phyloP scores from a whole-genome alignment of 2,797 vertebrate genomes.

The Otus scops region DNA sequence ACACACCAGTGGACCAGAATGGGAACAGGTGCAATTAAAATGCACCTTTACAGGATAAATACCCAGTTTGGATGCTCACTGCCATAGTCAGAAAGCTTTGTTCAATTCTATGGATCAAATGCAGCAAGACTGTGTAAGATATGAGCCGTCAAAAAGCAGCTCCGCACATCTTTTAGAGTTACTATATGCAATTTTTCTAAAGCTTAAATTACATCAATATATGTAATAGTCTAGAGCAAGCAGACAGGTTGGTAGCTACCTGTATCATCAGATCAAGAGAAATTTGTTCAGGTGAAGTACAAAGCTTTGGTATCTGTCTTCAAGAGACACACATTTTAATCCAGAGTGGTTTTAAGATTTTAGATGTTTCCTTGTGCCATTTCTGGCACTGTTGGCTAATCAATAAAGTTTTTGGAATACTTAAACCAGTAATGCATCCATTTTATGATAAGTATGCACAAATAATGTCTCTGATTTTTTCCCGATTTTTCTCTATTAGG shows the following conservation, averaged over 20 bases:
- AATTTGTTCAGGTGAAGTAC: not conserved
- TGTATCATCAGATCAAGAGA: not conserved
- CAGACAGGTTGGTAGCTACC: not conserved
- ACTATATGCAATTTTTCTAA: not conserved
- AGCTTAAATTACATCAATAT: not conserved
- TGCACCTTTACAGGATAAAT: not conserved
- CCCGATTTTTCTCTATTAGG: not conserved
- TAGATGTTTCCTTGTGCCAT: not conserved
- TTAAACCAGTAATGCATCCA: not conserved
- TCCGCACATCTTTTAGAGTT: too few relatives aligned
- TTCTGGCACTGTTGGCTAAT: not conserved
- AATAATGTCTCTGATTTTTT: not conserved
- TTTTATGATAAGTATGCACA: not conserved
- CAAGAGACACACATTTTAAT: not conserved
- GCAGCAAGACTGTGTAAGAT: fast-evolving
- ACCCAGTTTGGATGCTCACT: not conserved
- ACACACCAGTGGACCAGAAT: not conserved
- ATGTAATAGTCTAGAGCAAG: not conserved
- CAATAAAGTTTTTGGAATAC: not conserved
- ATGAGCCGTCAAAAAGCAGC: not conserved
- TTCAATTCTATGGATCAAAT: not conserved
- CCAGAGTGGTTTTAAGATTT: not conserved
- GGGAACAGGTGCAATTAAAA: not conserved
- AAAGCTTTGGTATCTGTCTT: not conserved
- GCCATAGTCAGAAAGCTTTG: not conserved